Percentiles rank a stretch among this genome's conserved stretches.
Evolutionary conservation across 2,888 invertebrate genomes (phyloP).

Genomic region (Eumacrocentrus americanus): DNA sequence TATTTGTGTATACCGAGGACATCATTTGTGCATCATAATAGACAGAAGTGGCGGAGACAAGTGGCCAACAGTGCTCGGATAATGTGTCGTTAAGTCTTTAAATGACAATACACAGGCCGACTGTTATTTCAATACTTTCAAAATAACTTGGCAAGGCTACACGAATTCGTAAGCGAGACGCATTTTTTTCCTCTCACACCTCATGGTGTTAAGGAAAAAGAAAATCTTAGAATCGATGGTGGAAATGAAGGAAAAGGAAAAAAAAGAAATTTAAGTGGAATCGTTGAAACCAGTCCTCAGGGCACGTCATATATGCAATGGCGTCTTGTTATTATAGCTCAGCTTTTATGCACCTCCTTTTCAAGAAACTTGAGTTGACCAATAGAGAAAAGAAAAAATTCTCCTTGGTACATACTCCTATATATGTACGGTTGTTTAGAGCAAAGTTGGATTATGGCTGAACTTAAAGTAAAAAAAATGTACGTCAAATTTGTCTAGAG

Average conservation of each 20-base stretch:
- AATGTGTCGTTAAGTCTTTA: slow-evolving; percentile 18
- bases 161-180: not conserved
- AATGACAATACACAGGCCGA: slow-evolving; percentile 11
- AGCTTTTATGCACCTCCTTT: too few relatives aligned
- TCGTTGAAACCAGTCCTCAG: not conserved
- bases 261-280: not conserved
- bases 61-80: slow-evolving; percentile 15
- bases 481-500: too few relatives aligned
- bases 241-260: not conserved
- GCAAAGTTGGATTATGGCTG: too few relatives aligned
- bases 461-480: too few relatives aligned
- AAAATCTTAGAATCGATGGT: not conserved
- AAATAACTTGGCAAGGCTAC: not conserved
- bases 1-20: slow-evolving; percentile 7
- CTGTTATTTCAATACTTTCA: slow-evolving; percentile 2
- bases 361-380: too few relatives aligned
- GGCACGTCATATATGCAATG: not conserved
- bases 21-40: slow-evolving; percentile 22
- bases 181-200: not conserved
- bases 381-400: too few relatives aligned
- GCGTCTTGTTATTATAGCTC: too few relatives aligned
- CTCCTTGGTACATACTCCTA: too few relatives aligned
- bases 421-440: too few relatives aligned
- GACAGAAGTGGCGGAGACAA: slow-evolving; percentile 13
- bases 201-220: not conserved